A percentile compares a stretch with the other conserved stretches of the same genome.
phyloP scores from a whole-genome alignment of 2,888 invertebrate species.

The Dolichopus griseipennis region DNA sequence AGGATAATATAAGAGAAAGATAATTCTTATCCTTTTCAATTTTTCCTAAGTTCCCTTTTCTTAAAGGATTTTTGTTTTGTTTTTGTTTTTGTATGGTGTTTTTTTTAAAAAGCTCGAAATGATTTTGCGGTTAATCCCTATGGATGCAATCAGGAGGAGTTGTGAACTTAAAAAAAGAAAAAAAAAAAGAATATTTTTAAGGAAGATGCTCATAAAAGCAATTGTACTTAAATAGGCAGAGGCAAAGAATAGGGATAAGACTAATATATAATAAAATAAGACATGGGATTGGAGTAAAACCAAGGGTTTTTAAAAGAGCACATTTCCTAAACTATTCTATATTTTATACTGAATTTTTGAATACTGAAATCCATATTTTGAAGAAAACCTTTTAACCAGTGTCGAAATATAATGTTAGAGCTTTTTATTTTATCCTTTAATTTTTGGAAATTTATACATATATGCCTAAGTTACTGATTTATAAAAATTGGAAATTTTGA shows the following conservation, averaged over 20 bases:
- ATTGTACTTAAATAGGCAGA: neutral
- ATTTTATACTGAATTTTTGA: too few species aligned
- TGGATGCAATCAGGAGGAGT: neutral
- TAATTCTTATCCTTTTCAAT: neutral
- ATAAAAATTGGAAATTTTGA: too few species aligned
- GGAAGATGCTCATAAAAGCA: neutral
- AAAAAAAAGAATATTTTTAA: neutral
- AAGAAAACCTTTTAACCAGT: too few species aligned
- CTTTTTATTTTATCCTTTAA: too few species aligned
- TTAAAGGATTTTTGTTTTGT: neutral
- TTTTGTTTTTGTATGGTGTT: neutral
- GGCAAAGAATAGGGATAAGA: neutral
- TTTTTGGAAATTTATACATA: too few species aligned
- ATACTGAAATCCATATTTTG: too few species aligned
- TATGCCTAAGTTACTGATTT: too few species aligned
- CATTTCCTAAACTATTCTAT: too few species aligned
- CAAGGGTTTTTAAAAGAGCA: too few species aligned
- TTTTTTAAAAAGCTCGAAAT: neutral
- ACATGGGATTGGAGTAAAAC: too few species aligned
- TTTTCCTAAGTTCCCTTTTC: too few species aligned
- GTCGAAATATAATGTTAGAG: too few species aligned
- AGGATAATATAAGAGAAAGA: neutral
- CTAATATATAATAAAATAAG: neutral
- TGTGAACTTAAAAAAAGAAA: neutral
- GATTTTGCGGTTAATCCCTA: constrained; percentile 6